Evolutionary conservation across 2,888 invertebrate species (phyloP), one percentile per base, ranked within the genome.

Genomic region (Nematopogon swammerdamellus): DNA sequence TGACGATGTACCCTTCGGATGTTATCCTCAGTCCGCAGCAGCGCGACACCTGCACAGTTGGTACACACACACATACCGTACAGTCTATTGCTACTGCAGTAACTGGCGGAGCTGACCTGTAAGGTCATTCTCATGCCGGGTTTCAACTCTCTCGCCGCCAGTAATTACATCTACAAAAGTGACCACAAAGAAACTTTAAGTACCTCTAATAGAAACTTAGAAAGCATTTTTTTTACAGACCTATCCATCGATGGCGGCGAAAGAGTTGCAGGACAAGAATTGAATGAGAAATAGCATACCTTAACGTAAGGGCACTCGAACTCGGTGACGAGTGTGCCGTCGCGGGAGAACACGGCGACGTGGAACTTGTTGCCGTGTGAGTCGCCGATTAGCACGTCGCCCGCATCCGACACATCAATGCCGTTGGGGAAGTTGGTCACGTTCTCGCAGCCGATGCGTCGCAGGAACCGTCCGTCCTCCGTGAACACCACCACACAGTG

Each of bases 11-110:
- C 59, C 97, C 97, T 75, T 97, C 96, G 18, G 94, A 92, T 51
- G 97, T 97, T 64, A 97, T 95, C 82, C 97, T 97, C 66, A 97
- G 83, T 56, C 97, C 97, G 72, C 97, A 97, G 83, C 97, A 97
- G 64, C 97, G 92, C 57, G 96, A 96, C 56, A 97, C 97, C 92
- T 97, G 81, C n/a, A 71, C 71, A 56, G 55, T n/a, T n/a, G n/a
- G 54, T 51, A 54, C n/a, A n/a, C n/a, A n/a, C n/a, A n/a, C n/a
- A n/a, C n/a, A n/a, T n/a, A n/a, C n/a, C n/a, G n/a, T n/a, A n/a
- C n/a, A n/a, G n/a, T n/a, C n/a, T n/a, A n/a, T n/a, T n/a, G n/a
- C n/a, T n/a, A n/a, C n/a, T n/a, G n/a, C n/a, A n/a, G n/a, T n/a
- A n/a, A n/a, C n/a, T n/a, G n/a, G n/a, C n/a, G n/a, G n/a, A n/a